Conservation (phyloP, 1,140 invertebrate species). For the Meloidogyne chitwoodi region DNA sequence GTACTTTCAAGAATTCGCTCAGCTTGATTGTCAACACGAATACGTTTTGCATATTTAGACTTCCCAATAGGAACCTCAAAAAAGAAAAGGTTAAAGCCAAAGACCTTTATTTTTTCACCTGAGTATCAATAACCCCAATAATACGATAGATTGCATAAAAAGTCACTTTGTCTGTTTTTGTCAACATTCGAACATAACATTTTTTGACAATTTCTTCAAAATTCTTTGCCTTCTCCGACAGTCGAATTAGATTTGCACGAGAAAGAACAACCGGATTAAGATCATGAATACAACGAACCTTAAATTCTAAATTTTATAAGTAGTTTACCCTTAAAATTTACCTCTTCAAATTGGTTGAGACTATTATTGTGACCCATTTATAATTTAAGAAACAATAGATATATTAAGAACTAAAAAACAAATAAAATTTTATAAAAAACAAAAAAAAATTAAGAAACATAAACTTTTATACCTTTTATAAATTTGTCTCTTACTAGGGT, state of each 20-base stretch:
- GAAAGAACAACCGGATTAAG: background rate
- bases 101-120: background rate
- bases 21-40: background rate
- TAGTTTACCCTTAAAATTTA: background rate
- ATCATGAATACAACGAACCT: background rate
- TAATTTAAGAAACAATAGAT: background rate
- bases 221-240: background rate
- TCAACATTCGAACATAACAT: background rate
- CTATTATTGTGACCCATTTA: background rate
- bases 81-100: background rate
- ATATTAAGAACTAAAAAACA: background rate
- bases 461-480: too few relatives aligned
- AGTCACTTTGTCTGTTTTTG: background rate
- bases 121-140: background rate
- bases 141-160: background rate
- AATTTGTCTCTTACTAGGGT: too few relatives aligned
- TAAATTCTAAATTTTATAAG: background rate
- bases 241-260: background rate
- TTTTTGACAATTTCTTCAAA: background rate
- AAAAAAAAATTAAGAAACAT: too few relatives aligned
- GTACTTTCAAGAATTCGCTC: background rate
- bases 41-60: background rate
- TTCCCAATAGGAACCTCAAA: background rate
- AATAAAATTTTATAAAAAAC: too few relatives aligned
- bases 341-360: background rate